Conservation (phyloP, 2,797 vertebrate genomes). For the Brachymystax lenok region DNA sequence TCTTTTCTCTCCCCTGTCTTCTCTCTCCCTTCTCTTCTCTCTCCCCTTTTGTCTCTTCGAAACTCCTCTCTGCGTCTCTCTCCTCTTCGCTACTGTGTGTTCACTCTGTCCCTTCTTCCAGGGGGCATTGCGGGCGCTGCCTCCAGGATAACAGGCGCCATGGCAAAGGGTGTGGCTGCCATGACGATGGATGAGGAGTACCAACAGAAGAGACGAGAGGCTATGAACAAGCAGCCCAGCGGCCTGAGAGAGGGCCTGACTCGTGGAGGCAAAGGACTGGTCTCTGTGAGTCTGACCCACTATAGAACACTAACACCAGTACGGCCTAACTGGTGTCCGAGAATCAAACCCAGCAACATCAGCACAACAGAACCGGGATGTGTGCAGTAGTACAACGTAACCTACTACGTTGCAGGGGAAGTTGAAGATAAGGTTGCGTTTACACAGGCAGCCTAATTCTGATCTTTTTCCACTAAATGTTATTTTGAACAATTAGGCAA, state of each 20-base stretch:
- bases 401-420: too few relatives aligned
- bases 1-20: too few relatives aligned
- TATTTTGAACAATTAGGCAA: too few relatives aligned
- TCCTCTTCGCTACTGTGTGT: background rate
- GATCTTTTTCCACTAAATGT: too few relatives aligned
- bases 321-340: background rate
- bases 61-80: too few relatives aligned
- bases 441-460: too few relatives aligned
- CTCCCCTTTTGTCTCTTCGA: background rate
- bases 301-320: background rate
- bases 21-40: background rate
- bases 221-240: constrained; percentile 94
- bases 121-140: constrained; percentile 95
- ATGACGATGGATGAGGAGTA: constrained; percentile 98
- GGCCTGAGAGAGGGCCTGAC: constrained; percentile 91
- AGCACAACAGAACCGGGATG: background rate
- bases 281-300: constrained; percentile 82
- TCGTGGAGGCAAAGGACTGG: constrained; percentile 93
- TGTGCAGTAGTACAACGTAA: too few relatives aligned
- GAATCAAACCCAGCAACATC: background rate
- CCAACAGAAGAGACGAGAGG: constrained; percentile 94
- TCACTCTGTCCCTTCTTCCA: constrained; percentile 44
- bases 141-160: constrained; percentile 94
- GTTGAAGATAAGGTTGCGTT: too few relatives aligned
- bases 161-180: constrained; percentile 96